Conservation (phyloP, 2,797 vertebrate species). For the Lepilemur ruficaudatus region DNA sequence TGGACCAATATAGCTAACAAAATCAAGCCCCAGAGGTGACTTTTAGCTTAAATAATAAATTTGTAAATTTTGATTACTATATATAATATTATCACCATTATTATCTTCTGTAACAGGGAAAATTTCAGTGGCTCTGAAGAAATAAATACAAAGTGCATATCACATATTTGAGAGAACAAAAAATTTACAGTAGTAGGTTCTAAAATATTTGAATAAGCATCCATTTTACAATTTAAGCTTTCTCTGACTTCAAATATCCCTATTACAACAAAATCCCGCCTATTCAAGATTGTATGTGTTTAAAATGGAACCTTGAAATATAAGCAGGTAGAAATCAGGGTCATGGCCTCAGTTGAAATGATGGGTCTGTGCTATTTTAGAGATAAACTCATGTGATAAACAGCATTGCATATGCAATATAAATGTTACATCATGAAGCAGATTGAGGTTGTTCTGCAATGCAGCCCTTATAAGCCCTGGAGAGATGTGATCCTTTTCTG, state of each 20-base stretch:
- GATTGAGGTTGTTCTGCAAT: not conserved
- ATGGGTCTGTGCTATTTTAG: not conserved
- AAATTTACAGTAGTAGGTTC: not conserved
- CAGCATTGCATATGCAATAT: not conserved
- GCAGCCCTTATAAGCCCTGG: not conserved
- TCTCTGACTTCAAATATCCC: not conserved
- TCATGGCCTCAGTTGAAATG: not conserved
- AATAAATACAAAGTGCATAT: not conserved
- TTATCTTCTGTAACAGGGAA: not conserved
- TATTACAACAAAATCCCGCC: not conserved
- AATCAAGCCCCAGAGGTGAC: not conserved
- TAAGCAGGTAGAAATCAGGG: not conserved
- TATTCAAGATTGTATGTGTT: not conserved
- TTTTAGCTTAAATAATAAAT: not conserved
- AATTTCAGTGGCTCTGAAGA: not conserved
- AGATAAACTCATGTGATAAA: not conserved
- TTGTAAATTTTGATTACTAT: not conserved
- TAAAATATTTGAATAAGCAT: not conserved
- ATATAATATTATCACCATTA: not conserved
- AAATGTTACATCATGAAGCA: not conserved
- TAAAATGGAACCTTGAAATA: not conserved
- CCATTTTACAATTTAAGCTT: not conserved
- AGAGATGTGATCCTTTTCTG: not conserved
- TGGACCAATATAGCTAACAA: not conserved
- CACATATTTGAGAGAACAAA: not conserved